These are phyloP conservation scores for Leptothorax acervorum DNA, from an alignment of 2,888 invertebrate genomes.

Conservation along the genomic window DNA sequence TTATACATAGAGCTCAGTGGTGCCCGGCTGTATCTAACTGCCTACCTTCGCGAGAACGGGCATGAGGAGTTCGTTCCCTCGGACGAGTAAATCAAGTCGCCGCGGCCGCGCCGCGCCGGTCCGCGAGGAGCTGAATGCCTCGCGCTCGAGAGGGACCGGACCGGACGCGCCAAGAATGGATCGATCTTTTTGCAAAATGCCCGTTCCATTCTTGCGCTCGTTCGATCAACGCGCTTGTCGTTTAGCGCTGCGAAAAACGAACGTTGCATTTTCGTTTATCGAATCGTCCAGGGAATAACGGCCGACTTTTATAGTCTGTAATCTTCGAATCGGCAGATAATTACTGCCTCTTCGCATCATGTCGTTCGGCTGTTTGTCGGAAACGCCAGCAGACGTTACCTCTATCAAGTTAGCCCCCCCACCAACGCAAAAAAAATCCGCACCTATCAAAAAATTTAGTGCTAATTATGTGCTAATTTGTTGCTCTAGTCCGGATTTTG, in stretches of 20 bases:
- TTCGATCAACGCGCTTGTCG: background rate
- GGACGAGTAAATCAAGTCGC: slow-evolving; percentile 77
- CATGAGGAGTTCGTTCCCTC: slow-evolving; percentile 75
- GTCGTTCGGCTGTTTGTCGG: background rate
- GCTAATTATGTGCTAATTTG: no score
- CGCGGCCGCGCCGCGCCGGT: slow-evolving; percentile 38
- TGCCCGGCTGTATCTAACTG: slow-evolving; percentile 49
- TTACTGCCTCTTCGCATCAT: background rate
- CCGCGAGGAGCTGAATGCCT: slow-evolving; percentile 73
- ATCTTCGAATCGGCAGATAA: background rate
- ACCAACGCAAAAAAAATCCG: no score
- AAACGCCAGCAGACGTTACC: slow-evolving; percentile 38
- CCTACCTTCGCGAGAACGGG: slow-evolving; percentile 59
- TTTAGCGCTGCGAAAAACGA: background rate
- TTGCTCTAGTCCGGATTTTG: no score
- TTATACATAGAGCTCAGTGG: slow-evolving; percentile 71
- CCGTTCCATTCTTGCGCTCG: slow-evolving; percentile 58
- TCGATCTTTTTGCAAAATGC: slow-evolving; percentile 64
- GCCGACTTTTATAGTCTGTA: background rate
- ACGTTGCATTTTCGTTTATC: background rate
- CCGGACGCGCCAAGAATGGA: slow-evolving; percentile 70
- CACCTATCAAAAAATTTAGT: no score
- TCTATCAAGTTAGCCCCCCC: no score
- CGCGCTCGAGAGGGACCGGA: slow-evolving; percentile 52
- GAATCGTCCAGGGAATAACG: background rate